These are phyloP conservation scores for Balaenoptera acutorostrata DNA, from an alignment of 2,113 vertebrate genomes.

Conservation along the genomic window DNA sequence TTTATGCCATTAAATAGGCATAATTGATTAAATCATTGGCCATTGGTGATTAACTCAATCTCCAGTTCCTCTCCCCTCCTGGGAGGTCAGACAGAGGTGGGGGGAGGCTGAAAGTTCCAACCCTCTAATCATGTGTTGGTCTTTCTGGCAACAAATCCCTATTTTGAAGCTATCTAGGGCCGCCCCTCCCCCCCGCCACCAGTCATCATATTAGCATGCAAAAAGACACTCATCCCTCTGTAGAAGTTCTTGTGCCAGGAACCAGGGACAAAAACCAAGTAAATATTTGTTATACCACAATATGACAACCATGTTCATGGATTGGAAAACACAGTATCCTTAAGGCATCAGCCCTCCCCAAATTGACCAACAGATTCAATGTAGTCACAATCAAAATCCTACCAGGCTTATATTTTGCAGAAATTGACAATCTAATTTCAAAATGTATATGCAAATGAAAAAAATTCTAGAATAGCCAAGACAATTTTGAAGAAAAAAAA, in stretches of 20 bases:
- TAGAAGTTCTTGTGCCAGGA: not conserved
- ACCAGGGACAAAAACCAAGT: not conserved
- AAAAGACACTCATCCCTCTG: not conserved
- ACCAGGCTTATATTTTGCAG: not conserved
- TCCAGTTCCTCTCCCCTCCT: not conserved
- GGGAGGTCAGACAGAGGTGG: not conserved
- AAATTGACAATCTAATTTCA: not conserved
- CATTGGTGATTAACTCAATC: not conserved
- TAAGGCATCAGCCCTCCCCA: not conserved
- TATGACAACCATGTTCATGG: not conserved
- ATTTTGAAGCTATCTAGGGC: not conserved
- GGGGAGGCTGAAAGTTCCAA: not conserved
- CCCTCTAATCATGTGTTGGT: not conserved
- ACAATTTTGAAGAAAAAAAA: not conserved
- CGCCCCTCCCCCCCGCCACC: fast-evolving
- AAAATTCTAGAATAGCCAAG: not conserved
- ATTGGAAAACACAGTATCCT: not conserved
- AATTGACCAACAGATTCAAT: not conserved
- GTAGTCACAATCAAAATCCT: not conserved
- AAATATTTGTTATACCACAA: not conserved
- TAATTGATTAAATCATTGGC: not conserved
- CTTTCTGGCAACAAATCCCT: not conserved
- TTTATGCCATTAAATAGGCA: not conserved
- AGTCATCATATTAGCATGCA: not conserved
- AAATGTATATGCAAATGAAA: not conserved